Evolutionary conservation across 92 coral and sea anemone species (phyloP).

Genomic region (Actinostola sp.): DNA sequence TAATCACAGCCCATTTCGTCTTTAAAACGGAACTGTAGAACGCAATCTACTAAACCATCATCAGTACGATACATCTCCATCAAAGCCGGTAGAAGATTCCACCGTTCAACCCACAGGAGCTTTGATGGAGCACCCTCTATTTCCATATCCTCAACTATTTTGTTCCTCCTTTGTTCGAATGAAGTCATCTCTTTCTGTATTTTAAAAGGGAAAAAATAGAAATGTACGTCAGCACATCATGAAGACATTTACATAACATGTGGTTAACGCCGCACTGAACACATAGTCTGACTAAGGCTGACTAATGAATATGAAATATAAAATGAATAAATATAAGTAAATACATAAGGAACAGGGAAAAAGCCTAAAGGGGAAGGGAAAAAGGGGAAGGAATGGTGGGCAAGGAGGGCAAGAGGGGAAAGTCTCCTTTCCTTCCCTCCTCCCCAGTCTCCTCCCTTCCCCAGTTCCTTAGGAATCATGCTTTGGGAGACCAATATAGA

Average conservation of each 20-base stretch:
- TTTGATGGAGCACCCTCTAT: conserved; percentile 7
- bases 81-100: conserved; percentile 2
- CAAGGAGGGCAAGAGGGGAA: too few relatives aligned
- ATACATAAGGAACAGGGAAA: too few relatives aligned
- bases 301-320: too few relatives aligned
- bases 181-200: conserved; percentile 2
- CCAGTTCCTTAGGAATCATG: too few relatives aligned
- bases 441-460: too few relatives aligned
- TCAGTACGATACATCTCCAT: conserved; percentile 22
- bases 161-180: conserved; percentile 20
- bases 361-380: too few relatives aligned
- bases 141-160: conserved; percentile 7
- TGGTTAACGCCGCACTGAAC: neutral
- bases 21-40: conserved; percentile 12
- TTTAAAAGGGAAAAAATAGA: neutral
- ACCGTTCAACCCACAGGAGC: conserved; percentile 9
- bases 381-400: too few relatives aligned
- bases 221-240: neutral
- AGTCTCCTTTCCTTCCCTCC: too few relatives aligned
- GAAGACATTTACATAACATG: neutral
- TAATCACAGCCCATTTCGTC: conserved; percentile 24
- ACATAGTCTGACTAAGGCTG: too few relatives aligned
- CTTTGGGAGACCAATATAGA: too few relatives aligned
- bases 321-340: too few relatives aligned
- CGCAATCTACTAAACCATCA: conserved; percentile 1